A percentile compares a stretch with the other conserved stretches of the same genome.
Conservation (phyloP, 2,113 vertebrate species). For the Siniperca chuatsi region DNA sequence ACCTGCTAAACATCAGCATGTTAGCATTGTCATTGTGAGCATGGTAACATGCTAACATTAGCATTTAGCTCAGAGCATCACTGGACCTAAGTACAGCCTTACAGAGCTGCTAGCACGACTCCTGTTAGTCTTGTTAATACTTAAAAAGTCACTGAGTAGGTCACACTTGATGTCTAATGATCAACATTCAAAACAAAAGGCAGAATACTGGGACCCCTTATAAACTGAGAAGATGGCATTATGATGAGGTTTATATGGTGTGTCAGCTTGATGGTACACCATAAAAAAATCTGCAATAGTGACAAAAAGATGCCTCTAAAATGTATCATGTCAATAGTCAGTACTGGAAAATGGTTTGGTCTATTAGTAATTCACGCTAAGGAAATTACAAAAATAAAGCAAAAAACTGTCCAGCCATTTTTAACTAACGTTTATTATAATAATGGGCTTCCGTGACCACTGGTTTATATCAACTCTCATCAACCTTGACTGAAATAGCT, state of each 20-base stretch:
- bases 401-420: background rate
- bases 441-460: conserved; percentile 1
- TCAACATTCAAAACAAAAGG: background rate
- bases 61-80: no score
- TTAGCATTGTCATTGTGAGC: no score
- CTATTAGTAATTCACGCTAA: background rate
- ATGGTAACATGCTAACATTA: no score
- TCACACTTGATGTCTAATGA: conserved; percentile 16
- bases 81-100: background rate
- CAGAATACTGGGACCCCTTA: background rate
- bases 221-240: background rate
- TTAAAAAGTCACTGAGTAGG: background rate
- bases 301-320: background rate
- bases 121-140: background rate
- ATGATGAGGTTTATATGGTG: background rate
- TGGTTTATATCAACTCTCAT: conserved; percentile 33
- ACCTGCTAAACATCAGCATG: background rate
- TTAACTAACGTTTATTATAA: conserved; percentile 33
- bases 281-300: background rate
- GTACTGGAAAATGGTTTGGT: conserved; percentile 1
- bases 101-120: background rate
- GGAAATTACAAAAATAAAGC: background rate
- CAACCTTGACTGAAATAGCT: conserved; percentile 36
- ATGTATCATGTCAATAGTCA: background rate
- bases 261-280: background rate